Evolutionary conservation across 1,140 invertebrate genomes (phyloP).

Genomic region (Macrotrachela quadricornifera): DNA sequence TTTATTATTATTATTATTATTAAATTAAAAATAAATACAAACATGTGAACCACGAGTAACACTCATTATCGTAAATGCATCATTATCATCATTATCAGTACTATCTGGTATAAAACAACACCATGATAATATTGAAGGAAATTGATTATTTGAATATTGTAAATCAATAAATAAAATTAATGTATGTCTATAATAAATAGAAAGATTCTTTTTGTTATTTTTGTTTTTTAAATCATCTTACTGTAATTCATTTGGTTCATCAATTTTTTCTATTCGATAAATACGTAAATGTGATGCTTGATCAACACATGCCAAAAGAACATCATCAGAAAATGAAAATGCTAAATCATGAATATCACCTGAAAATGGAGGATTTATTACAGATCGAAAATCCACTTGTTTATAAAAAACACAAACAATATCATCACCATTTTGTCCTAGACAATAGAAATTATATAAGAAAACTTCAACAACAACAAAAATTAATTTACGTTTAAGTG

Average conservation of each 20-base stretch:
- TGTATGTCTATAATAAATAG: neutral
- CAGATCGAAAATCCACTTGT: too few relatives aligned
- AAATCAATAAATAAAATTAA: neutral
- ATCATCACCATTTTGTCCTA: too few relatives aligned
- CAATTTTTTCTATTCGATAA: slow-evolving; percentile 45
- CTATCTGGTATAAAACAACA: slow-evolving; percentile 55
- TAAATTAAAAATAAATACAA: neutral
- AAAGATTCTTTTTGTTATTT: neutral
- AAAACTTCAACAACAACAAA: too few relatives aligned
- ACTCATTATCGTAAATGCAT: slow-evolving; percentile 29
- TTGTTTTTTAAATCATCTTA: slow-evolving; percentile 7
- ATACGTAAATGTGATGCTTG: slow-evolving; percentile 55
- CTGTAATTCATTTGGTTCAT: slow-evolving; percentile 5
- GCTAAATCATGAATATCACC: slow-evolving; percentile 63
- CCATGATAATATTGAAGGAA: slow-evolving; percentile 28
- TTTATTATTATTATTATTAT: neutral
- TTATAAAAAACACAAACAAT: too few relatives aligned
- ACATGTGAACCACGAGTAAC: neutral
- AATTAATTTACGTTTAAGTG: too few relatives aligned
- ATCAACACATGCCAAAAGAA: slow-evolving; percentile 64
- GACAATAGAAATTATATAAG: too few relatives aligned
- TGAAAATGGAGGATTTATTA: slow-evolving; percentile 35
- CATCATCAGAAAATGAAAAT: slow-evolving; percentile 57
- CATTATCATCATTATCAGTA: slow-evolving; percentile 52
- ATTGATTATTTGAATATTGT: neutral